Evolutionary conservation across 1,140 invertebrate species (phyloP).

Genomic region (Pogonus chalceus): DNA sequence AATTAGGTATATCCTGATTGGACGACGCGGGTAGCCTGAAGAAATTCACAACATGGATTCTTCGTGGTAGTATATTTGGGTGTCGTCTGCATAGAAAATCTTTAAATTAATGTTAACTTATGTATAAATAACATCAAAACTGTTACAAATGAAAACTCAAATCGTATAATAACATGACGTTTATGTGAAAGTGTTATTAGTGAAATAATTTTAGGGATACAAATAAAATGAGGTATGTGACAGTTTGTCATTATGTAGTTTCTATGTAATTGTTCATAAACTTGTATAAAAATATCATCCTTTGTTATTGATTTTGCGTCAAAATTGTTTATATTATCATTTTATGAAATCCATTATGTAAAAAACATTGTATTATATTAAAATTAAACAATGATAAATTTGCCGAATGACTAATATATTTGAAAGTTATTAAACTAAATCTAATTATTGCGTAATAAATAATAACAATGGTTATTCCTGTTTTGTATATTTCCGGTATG

Average conservation of each 20-base stretch:
- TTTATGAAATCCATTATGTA: too few relatives aligned
- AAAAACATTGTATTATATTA: too few relatives aligned
- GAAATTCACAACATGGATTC: slow-evolving; percentile 4
- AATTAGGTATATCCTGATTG: too few relatives aligned
- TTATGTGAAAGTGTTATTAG: not conserved
- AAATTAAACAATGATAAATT: too few relatives aligned
- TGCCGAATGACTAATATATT: too few relatives aligned
- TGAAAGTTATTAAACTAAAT: too few relatives aligned
- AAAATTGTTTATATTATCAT: too few relatives aligned
- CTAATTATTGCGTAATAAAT: too few relatives aligned
- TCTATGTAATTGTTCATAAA: not conserved
- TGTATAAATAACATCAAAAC: not conserved
- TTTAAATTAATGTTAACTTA: not conserved
- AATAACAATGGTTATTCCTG: too few relatives aligned
- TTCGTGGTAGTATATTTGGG: slow-evolving; percentile 1
- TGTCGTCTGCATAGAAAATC: not conserved
- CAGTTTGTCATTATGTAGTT: not conserved
- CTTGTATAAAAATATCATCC: not conserved
- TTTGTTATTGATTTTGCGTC: slow-evolving; percentile 4
- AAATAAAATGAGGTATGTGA: slow-evolving; percentile 3
- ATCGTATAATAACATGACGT: not conserved
- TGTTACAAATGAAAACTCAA: not conserved
- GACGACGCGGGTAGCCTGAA: too few relatives aligned
- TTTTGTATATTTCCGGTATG: too few relatives aligned
- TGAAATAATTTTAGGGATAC: not conserved